Base-by-base conservation (phyloP, 2,113 vertebrate species). In the Neodontobutis hainanensis region DNA sequence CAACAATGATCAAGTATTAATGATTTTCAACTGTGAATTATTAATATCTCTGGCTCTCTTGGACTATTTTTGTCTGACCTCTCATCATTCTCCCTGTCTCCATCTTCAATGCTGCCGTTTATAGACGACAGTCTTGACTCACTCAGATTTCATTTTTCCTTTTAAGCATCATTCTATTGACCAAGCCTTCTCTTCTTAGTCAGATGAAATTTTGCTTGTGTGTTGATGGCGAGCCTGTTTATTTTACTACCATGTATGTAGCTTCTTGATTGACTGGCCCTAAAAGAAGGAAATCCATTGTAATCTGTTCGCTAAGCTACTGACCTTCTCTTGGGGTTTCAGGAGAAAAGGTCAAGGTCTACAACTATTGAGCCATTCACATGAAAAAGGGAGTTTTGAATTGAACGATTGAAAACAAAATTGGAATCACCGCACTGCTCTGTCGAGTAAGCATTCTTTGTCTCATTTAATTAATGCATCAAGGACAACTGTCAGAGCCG, bases 1-100 rank as follows among this genome's bases (percentile, higher is more conserved):
- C 66, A 67, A 77, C 80, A 74, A 75, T 82, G 81, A 90, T 91
- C 73, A 91, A 91, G 82, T 90, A 92, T 90, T 91, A 81, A 92
- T 92, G 88, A 75, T 81, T 81, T 80, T 82, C 66, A 15, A 51
- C n/a, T 48, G 48, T 93, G 82, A 91, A 92, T 92, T 90, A 92
- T 92, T 92, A 75, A 93, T 85, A 83, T 80, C 81, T 6, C 77
- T 80, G 81, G 65, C 82, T 88, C 74, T 70, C 81, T 73, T 60
- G 57, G 73, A 86, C 87, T 90, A 90, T 91, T 87, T 90, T 82
- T 80, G 81, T 88, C 89, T 74, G 57, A 43, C 77, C 67, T 72
- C 55, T 81, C 68, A 12, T 75, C 65, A 52, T 63, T 77, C 72
- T 65, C 73, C 72, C 83, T 45, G 67, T 80, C 77, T 84, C 73